phyloP scores from a whole-genome alignment of 1,140 invertebrate genomes.

The Bathynomus jamesi region DNA sequence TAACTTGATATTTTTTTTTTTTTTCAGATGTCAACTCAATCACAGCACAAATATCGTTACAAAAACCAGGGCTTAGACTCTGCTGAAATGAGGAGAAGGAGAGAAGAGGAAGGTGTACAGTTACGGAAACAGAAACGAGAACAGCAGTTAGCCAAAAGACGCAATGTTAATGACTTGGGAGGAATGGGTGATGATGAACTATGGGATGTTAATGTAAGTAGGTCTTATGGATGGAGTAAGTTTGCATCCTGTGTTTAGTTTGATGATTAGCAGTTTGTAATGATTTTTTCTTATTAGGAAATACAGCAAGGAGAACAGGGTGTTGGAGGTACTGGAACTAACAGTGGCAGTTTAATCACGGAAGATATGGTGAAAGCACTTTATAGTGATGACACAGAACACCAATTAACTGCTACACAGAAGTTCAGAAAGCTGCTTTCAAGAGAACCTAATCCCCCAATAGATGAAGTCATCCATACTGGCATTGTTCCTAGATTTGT shows the following conservation, averaged over 20 bases:
- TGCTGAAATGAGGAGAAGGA: slow-evolving; percentile 76
- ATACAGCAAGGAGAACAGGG: slow-evolving; percentile 35
- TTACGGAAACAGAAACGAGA: slow-evolving; percentile 91
- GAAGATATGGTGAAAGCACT: slow-evolving; percentile 71
- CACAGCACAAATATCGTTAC: slow-evolving; percentile 77
- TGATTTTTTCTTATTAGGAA: not conserved
- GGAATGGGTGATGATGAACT: slow-evolving; percentile 28
- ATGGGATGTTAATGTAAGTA: slow-evolving; percentile 18
- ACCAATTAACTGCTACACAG: slow-evolving; percentile 83
- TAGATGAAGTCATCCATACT: slow-evolving; percentile 95
- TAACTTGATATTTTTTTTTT: too few relatives aligned
- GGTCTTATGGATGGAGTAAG: not conserved
- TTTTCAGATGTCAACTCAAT: not conserved
- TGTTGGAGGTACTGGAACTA: slow-evolving; percentile 12
- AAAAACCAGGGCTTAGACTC: slow-evolving; percentile 90
- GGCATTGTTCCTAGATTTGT: slow-evolving; percentile 95
- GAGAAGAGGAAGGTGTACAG: slow-evolving; percentile 95
- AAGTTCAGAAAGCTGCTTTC: slow-evolving; percentile 91
- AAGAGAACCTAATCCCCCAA: slow-evolving; percentile 93
- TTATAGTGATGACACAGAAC: slow-evolving; percentile 68
- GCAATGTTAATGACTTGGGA: slow-evolving; percentile 61
- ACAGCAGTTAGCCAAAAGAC: slow-evolving; percentile 79
- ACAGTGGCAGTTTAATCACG: slow-evolving; percentile 45
- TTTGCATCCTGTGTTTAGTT: not conserved
- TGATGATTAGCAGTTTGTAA: not conserved